A percentile compares a stretch with the other conserved stretches of the same genome.
Evolutionary conservation across 1,140 invertebrate genomes (phyloP).

Genomic region (Venturia canescens): DNA sequence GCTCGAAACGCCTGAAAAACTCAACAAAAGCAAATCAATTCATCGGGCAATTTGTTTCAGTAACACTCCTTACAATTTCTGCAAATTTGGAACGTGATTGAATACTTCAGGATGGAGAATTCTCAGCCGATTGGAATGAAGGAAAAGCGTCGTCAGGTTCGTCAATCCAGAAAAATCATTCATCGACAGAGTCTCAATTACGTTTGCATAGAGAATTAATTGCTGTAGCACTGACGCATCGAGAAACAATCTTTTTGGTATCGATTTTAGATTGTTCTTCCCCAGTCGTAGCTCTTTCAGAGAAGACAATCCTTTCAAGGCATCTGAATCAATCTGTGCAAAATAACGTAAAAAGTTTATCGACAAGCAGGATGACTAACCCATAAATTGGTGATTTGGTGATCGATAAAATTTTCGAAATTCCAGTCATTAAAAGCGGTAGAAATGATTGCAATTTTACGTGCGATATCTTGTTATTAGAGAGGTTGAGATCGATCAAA

Average conservation of each 20-base stretch:
- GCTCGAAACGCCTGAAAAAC: too few relatives aligned
- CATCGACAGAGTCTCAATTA: conserved; percentile 76
- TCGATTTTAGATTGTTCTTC: conserved; percentile 78
- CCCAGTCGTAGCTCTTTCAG: conserved; percentile 80
- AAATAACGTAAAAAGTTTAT: not conserved
- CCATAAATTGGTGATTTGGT: too few relatives aligned
- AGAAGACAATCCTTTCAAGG: conserved; percentile 76
- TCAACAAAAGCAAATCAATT: too few relatives aligned
- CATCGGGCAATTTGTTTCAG: not conserved
- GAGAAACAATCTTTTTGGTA: conserved; percentile 77
- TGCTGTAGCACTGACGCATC: conserved; percentile 75
- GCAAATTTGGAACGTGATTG: conserved; percentile 67
- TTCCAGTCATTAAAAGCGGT: not conserved
- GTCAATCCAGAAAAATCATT: conserved; percentile 78
- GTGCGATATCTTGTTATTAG: conserved; percentile 77
- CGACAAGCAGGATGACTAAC: not conserved
- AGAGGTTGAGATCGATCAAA: conserved; percentile 71
- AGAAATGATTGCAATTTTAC: conserved; percentile 55
- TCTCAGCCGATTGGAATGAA: conserved; percentile 81
- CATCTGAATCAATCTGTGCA: conserved; percentile 70
- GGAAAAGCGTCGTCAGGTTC: conserved; percentile 79
- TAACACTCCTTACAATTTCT: conserved; percentile 65
- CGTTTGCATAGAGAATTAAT: conserved; percentile 81
- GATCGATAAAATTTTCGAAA: not conserved
- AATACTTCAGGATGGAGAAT: conserved; percentile 77